Base-by-base conservation (phyloP, 2,797 vertebrate species). In the Galago senegalensis region DNA sequence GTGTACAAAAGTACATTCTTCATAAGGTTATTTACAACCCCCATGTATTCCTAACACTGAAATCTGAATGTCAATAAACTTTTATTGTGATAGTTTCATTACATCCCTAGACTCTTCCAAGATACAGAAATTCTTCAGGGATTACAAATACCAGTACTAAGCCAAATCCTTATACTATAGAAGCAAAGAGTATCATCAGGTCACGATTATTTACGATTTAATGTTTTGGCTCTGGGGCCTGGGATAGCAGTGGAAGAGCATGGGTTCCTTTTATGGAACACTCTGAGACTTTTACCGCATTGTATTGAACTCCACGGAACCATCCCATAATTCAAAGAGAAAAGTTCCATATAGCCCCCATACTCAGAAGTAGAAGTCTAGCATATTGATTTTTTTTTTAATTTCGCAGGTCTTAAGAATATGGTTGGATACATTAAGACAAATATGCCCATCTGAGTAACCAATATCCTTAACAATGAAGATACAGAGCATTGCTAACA, bases 31-130 rank as follows among this genome's bases (percentile, higher is more conserved):
- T 60, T 94, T 58, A 94, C 9, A 53, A 56, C 1, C 29, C 37
- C 17, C 13, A 29, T n/a, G 56, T 61, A 58, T 37, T 79, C 21
- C 31, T 95, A 56, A 86, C 23, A 69, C 43, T 83, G 29, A 95
- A 85, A 83, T 90, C 58, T 73, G 31, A 83, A 53, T 60, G 31
- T 93, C 53, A 89, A 58, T 67, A 27, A 75, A 46, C 56, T 91
- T 95, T 72, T 67, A 93, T 29, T 88, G 34, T 87, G 87, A 94
- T 58, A 82, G 56, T 91, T 95, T 94, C 77, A 67, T 31, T 84
- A 27, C 37, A 94, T 63, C 46, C 40, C 34, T 34, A 88, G 65
- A 82, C n/a, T 61, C 53, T 92, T 88, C n/a, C 29, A 85, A 56
- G 40, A 37, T n/a, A 69, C 31, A 87, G 49, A 76, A 79, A 90